Evolutionary conservation across 2,797 vertebrate species (phyloP).

Genomic region (Myotis findleyi): DNA sequence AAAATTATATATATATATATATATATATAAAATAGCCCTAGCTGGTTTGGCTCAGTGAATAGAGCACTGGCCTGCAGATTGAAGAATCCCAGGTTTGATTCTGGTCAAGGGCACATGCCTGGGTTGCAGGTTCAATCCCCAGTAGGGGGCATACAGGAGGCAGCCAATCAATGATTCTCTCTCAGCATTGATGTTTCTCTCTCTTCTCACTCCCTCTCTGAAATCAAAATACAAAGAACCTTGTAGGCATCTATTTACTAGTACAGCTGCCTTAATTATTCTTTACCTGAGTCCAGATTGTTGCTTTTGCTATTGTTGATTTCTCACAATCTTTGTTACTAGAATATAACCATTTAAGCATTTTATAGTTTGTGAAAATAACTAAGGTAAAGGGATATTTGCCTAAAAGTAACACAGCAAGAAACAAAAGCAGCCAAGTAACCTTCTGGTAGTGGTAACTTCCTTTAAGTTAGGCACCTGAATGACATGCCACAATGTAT

Average conservation of each 20-base stretch:
- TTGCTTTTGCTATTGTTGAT: constrained; percentile 33
- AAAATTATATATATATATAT: no score
- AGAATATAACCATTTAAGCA: neutral
- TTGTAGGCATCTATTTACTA: neutral
- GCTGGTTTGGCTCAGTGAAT: neutral
- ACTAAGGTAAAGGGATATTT: neutral
- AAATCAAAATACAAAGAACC: neutral
- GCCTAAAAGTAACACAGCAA: neutral
- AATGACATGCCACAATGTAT: neutral
- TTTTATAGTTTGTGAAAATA: constrained; percentile 16
- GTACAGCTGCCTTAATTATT: neutral
- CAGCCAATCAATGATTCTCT: no score
- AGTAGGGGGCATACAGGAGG: no score
- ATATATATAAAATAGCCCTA: no score
- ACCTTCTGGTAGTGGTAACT: neutral
- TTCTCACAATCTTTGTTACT: neutral
- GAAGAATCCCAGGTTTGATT: no score
- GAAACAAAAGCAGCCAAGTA: constrained; percentile 13
- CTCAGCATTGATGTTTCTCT: no score
- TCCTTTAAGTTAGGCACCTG: constrained; percentile 10
- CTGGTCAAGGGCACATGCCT: no score
- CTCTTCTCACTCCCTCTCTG: no score
- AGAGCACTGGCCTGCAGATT: no score
- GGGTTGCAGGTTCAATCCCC: no score
- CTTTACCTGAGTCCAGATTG: neutral